These are phyloP conservation scores for Isoperla grammatica DNA, from an alignment of 2,888 invertebrate species.

Conservation along the genomic window DNA sequence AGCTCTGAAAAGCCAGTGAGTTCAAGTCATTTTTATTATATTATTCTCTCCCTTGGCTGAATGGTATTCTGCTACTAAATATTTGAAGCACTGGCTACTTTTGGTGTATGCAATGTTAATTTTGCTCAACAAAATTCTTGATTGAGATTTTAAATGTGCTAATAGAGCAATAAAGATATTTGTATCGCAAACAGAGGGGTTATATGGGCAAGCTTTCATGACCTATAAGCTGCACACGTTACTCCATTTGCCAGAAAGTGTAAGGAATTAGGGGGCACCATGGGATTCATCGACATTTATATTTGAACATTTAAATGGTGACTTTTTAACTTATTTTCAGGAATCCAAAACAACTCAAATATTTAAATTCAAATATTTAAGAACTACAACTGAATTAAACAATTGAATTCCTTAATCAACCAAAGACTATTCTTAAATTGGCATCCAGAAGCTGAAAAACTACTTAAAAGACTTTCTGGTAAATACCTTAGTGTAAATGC, in stretches of 20 bases:
- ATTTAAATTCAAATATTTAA: neutral
- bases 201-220: neutral
- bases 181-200: neutral
- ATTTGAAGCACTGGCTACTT: slow-evolving; percentile 10
- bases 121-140: neutral
- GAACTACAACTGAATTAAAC: slow-evolving; percentile 1
- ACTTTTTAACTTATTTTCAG: neutral
- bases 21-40: slow-evolving; percentile 11
- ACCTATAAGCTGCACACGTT: neutral
- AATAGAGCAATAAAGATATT: neutral
- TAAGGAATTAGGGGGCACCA: neutral
- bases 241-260: neutral
- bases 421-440: neutral
- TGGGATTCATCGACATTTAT: slow-evolving; percentile 1
- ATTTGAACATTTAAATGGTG: neutral
- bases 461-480: neutral
- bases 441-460: slow-evolving; percentile 1
- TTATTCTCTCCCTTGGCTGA: slow-evolving; percentile 10
- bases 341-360: neutral
- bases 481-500: neutral
- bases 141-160: neutral
- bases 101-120: slow-evolving; percentile 6
- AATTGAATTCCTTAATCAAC: neutral
- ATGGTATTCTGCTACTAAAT: slow-evolving; percentile 11
- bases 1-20: slow-evolving; percentile 17